Evolutionary conservation across 2,888 invertebrate species (phyloP).

Genomic region (Fragum fragum): DNA sequence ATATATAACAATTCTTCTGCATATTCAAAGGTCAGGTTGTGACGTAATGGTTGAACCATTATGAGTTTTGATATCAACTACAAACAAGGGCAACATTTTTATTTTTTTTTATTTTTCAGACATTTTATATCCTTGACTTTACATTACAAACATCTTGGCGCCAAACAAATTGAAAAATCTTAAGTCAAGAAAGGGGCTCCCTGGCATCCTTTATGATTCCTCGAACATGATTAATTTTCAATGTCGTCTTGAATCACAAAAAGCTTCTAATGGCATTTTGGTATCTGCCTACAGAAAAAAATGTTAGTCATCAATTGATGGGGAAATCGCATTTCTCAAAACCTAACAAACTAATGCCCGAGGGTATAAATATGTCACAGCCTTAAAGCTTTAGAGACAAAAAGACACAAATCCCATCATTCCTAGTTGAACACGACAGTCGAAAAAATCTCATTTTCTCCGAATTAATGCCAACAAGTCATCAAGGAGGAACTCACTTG

Average conservation of each 20-base stretch:
- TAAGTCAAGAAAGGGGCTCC: too few species aligned
- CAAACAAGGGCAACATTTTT: too few species aligned
- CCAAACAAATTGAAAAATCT: too few species aligned
- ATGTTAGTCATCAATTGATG: constrained; percentile 3
- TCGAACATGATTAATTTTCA: not conserved
- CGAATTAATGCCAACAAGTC: not conserved
- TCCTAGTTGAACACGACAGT: constrained; percentile 3
- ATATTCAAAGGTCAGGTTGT: too few species aligned
- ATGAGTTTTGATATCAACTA: too few species aligned
- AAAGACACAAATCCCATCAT: constrained; percentile 6
- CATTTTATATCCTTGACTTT: too few species aligned
- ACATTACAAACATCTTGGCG: too few species aligned
- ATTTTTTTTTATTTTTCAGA: too few species aligned
- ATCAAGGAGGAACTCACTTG: constrained; percentile 2
- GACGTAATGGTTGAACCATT: too few species aligned
- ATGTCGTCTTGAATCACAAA: not conserved
- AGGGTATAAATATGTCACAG: constrained; percentile 1
- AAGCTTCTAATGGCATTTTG: not conserved
- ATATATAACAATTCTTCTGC: too few species aligned
- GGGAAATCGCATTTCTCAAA: constrained; percentile 6
- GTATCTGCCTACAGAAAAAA: not conserved
- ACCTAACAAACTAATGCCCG: not conserved
- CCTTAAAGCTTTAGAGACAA: constrained; percentile 8
- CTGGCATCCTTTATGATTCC: not conserved
- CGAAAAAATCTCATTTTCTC: not conserved